A percentile compares a stretch with the other conserved stretches of the same genome.
Evolutionary conservation across 2,113 vertebrate species (phyloP).

Genomic region (Coptodon bakossiorum): DNA sequence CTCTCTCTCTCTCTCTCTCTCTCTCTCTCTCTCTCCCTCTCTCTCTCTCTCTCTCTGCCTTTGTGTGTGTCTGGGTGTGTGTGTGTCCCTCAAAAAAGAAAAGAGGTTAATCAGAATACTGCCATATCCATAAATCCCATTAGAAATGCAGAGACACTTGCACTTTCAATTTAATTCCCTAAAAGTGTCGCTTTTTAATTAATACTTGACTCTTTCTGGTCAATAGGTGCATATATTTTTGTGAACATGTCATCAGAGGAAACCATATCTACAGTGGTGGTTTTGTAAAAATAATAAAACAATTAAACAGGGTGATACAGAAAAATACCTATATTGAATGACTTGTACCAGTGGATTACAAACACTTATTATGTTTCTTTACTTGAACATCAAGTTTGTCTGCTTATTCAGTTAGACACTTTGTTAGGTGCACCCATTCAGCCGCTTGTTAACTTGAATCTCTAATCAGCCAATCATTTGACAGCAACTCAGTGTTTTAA

Average conservation of each 20-base stretch:
- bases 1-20: not conserved
- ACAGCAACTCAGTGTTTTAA: not conserved
- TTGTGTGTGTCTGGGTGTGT: not conserved
- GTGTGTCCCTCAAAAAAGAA: not conserved
- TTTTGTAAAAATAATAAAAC: fast-evolving
- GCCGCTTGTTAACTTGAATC: not conserved
- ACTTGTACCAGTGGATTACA: not conserved
- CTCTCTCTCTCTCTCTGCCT: not conserved
- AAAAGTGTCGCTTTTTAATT: not conserved
- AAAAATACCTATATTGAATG: not conserved
- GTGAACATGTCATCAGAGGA: not conserved
- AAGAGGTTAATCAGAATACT: not conserved
- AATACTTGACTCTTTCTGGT: not conserved
- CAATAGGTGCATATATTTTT: not conserved
- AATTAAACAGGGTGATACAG: not conserved
- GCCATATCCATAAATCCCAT: not conserved
- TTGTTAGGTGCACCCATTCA: not conserved
- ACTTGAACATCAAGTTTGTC: not conserved
- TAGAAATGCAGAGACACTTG: not conserved
- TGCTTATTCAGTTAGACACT: not conserved
- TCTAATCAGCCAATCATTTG: not conserved
- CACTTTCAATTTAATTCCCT: not conserved
- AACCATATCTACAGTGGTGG: not conserved
- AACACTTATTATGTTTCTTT: not conserved
- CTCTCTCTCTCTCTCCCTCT: no score